Conservation (phyloP, 2,888 invertebrate species). For the Emmelina monodactyla region DNA sequence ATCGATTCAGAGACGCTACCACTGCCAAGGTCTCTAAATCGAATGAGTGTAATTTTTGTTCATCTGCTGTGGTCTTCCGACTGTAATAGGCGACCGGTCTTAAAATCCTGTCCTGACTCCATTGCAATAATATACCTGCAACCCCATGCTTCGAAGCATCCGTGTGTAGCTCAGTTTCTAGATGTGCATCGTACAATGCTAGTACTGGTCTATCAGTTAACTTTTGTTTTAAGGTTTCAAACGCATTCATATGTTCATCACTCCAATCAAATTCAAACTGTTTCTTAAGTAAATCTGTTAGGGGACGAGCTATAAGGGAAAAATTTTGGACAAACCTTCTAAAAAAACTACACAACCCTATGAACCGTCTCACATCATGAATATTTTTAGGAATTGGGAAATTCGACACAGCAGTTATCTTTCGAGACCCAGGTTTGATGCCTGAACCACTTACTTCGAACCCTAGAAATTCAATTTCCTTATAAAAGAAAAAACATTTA, state of each 20-base stretch:
- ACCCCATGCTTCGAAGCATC: too few relatives aligned
- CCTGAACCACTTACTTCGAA: constrained; percentile 15
- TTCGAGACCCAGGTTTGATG: constrained; percentile 15
- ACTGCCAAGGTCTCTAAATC: constrained; percentile 17
- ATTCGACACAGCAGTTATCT: constrained; percentile 8
- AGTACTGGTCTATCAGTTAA: constrained; percentile 18
- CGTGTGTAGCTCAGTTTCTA: too few relatives aligned
- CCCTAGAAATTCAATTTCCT: constrained; percentile 17
- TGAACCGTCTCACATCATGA: constrained; percentile 12
- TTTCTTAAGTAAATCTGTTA: constrained; percentile 16
- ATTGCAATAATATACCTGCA: too few relatives aligned
- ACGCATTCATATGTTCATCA: constrained; percentile 12
- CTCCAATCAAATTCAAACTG: constrained; percentile 13
- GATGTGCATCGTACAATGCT: constrained; percentile 5
- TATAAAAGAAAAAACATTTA: too few relatives aligned
- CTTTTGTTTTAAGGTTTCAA: too few relatives aligned
- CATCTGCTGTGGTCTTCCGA: constrained; percentile 9
- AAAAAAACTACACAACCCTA: constrained; percentile 12
- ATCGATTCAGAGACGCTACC: constrained; percentile 11
- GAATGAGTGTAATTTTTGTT: constrained; percentile 14
- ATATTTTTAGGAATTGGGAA: constrained; percentile 6
- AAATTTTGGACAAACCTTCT: constrained; percentile 10
- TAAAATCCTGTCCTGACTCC: neutral
- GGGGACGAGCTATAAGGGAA: constrained; percentile 12
- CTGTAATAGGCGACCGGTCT: constrained; percentile 6